Percentiles rank a stretch among this genome's conserved stretches.
Conservation (phyloP, 2,797 vertebrate genomes). For the Cichlasoma orientale region DNA sequence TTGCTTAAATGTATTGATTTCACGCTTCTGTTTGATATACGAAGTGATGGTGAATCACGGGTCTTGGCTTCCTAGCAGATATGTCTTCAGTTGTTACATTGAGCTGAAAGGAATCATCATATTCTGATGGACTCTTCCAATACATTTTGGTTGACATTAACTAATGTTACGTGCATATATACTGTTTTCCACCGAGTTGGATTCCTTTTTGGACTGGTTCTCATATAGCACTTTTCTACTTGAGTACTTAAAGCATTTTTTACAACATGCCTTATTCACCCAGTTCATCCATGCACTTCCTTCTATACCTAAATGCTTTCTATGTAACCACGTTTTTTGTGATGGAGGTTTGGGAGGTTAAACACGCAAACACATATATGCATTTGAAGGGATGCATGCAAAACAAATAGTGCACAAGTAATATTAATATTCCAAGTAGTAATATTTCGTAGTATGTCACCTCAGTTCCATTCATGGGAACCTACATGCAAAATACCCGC, state of each 20-base stretch:
- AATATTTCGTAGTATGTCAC: neutral
- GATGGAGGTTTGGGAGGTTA: neutral
- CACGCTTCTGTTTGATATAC: neutral
- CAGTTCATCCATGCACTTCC: too few species aligned
- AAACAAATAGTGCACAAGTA: neutral
- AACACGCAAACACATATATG: neutral
- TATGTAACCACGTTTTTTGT: neutral
- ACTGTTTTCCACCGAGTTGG: too few species aligned
- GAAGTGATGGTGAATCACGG: neutral
- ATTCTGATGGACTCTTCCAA: neutral
- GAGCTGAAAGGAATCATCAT: neutral
- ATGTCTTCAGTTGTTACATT: neutral
- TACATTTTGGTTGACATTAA: neutral
- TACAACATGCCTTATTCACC: too few species aligned
- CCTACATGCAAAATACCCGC: too few species aligned
- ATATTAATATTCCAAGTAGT: neutral
- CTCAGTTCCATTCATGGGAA: neutral
- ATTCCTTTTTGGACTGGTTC: too few species aligned
- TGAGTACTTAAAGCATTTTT: too few species aligned
- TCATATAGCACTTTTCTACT: too few species aligned
- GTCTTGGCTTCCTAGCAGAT: neutral
- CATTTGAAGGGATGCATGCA: neutral
- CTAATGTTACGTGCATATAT: neutral
- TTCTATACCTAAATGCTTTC: too few species aligned
- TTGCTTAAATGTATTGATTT: neutral